These are phyloP conservation scores for Smithornis capensis DNA, from an alignment of 2,113 vertebrate genomes.

Conservation along the genomic window DNA sequence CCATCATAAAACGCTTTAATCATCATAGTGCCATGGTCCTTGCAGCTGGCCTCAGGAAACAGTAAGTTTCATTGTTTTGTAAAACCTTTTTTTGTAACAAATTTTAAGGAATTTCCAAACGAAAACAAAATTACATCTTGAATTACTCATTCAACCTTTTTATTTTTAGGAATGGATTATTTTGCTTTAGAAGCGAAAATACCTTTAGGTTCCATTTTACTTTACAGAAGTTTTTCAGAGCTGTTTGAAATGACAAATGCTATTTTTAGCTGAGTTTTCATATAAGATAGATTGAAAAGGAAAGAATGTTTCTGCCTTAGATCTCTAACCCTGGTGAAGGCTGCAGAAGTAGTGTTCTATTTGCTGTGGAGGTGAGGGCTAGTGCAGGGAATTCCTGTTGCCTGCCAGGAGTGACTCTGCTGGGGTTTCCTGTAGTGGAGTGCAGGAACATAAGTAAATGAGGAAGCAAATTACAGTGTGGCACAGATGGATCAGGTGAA, in stretches of 20 bases:
- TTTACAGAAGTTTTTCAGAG: neutral
- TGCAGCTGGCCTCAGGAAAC: slow-evolving; percentile 90
- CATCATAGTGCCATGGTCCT: slow-evolving; percentile 99
- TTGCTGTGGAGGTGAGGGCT: neutral
- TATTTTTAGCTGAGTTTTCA: neutral
- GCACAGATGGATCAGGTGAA: neutral
- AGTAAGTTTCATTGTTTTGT: slow-evolving; percentile 74
- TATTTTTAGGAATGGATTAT: neutral
- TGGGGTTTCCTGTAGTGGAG: neutral
- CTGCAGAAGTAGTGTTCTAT: neutral
- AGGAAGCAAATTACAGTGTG: neutral
- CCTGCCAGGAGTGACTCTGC: neutral
- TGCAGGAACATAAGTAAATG: neutral
- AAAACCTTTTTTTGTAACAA: neutral
- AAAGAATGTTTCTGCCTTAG: neutral
- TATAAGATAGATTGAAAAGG: neutral
- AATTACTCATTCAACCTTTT: neutral
- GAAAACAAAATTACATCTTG: neutral
- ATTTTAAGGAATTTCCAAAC: neutral
- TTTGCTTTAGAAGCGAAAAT: neutral
- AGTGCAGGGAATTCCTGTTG: neutral
- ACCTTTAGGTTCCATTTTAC: neutral
- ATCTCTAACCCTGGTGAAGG: neutral
- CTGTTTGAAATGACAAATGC: neutral
- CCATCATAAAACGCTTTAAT: slow-evolving; percentile 98